Percentiles rank a stretch among this genome's conserved stretches.
phyloP scores from a whole-genome alignment of 2,797 vertebrate genomes.

The Argya squamiceps region DNA sequence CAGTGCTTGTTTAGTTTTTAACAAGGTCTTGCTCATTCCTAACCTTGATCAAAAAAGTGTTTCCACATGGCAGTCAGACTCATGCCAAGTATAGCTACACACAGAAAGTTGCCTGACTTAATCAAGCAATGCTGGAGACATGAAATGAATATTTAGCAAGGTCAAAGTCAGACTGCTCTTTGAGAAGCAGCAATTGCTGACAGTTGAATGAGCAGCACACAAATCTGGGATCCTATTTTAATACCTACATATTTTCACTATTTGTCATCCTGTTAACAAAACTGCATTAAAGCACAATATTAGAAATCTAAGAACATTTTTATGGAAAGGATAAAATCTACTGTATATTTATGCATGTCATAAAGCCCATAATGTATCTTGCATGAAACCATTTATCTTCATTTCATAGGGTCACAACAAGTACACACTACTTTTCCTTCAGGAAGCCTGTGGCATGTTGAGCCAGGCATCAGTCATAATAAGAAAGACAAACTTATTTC shows the following conservation, averaged over 20 bases:
- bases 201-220: constrained; percentile 42
- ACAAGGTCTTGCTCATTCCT: constrained; percentile 49
- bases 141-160: constrained; percentile 58
- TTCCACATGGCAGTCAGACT: constrained; percentile 48
- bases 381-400: constrained; percentile 69
- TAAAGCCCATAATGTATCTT: constrained; percentile 72
- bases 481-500: constrained; percentile 62
- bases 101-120: constrained; percentile 45
- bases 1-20: constrained; percentile 62
- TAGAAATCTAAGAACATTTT: constrained; percentile 60
- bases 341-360: constrained; percentile 62
- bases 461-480: constrained; percentile 48
- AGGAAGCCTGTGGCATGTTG: constrained; percentile 49
- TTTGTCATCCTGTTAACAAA: constrained; percentile 62
- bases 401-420: constrained; percentile 72
- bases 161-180: constrained; percentile 49
- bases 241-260: constrained; percentile 52
- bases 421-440: constrained; percentile 64
- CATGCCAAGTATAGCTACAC: not conserved
- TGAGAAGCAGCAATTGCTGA: constrained; percentile 34
- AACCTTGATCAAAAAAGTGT: constrained; percentile 62
- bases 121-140: constrained; percentile 20
- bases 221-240: constrained; percentile 41
- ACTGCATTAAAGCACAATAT: constrained; percentile 61
- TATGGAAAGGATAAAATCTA: constrained; percentile 48